Base-by-base conservation (phyloP, 2,888 invertebrate species). In the Drosophila mimetica region DNA sequence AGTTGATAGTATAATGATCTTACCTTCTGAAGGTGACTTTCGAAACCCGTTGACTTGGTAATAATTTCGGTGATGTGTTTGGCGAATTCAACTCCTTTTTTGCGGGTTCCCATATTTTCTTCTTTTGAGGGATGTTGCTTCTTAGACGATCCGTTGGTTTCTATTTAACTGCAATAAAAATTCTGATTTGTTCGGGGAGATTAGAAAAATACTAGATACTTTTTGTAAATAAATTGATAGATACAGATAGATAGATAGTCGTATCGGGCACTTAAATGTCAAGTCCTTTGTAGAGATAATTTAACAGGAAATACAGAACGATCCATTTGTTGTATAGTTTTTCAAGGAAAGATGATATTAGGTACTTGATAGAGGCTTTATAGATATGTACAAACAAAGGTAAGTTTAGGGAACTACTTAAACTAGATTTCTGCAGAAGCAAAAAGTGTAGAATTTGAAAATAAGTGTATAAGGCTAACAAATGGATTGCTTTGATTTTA, bases 1-100 rank as follows among this genome's bases (percentile, higher is more conserved):
- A 4, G 39, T 11, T 0, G 39, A 11, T 11, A 8, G n/a, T 9
- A 4, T 7, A 13, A 8, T 22, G 20, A 6, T 11, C 87, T 86
- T 75, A 93, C 93, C 80, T 93, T 92, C 73, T 92, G 91, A 71
- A 93, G 78, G 34, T 92, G 91, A 32, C 87, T 90, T 41, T 92
- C 93, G 70, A 92, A 93, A 8, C 92, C 91, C 2, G 92, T 91
- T 0, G 90, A 77, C 42, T 90, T 91, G 1, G 88, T 65, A 13
- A 92, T 82, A 28, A 77, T 89, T 18, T 92, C 91, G 0, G 91
- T 75, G 25, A 93, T 71, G 32, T 88, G 70, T 81, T 92, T 93
- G 1, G 92, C 75, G 32, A 93, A 87, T 55, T 92, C 91, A 7
- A 91, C 46, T 11, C 91, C 91, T 71, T 89, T 91, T 54, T 90